A percentile compares a stretch with the other conserved stretches of the same genome.
Conservation (phyloP, 2,888 invertebrate genomes). For the Drosophila rellima region DNA sequence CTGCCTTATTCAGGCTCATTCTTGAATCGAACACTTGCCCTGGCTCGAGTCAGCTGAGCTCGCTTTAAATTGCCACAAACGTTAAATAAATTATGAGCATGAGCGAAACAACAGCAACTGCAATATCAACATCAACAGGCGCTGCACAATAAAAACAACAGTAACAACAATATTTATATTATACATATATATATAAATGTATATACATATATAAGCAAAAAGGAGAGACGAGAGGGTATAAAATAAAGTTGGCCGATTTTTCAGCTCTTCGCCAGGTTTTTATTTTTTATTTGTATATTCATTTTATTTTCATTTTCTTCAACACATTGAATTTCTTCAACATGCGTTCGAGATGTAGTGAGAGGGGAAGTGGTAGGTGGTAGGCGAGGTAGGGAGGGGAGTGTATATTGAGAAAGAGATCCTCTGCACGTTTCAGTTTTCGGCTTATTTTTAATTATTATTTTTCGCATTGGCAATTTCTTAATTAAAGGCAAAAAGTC, state of each 20-base stretch:
- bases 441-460: slow-evolving; percentile 76
- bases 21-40: slow-evolving; percentile 10
- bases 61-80: slow-evolving; percentile 67
- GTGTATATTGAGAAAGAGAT: slow-evolving; percentile 39
- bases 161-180: slow-evolving; percentile 28
- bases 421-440: slow-evolving; percentile 51
- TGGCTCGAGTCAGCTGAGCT: slow-evolving; percentile 20
- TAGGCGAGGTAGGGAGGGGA: too few relatives aligned
- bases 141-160: slow-evolving; percentile 21
- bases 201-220: slow-evolving; percentile 6
- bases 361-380: background rate
- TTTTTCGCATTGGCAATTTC: slow-evolving; percentile 78
- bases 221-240: slow-evolving; percentile 34
- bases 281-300: slow-evolving; percentile 14
- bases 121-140: slow-evolving; percentile 23
- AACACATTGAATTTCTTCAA: slow-evolving; percentile 53
- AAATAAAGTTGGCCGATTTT: slow-evolving; percentile 68
- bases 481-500: slow-evolving; percentile 67
- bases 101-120: slow-evolving; percentile 30
- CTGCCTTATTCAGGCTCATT: slow-evolving; percentile 5
- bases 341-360: slow-evolving; percentile 13
- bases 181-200: background rate
- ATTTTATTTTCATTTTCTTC: slow-evolving; percentile 15
- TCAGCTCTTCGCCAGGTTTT: slow-evolving; percentile 31
- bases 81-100: slow-evolving; percentile 70